These are phyloP conservation scores for Colletes latitarsis DNA, from an alignment of 1,140 invertebrate genomes.

Conservation along the genomic window DNA sequence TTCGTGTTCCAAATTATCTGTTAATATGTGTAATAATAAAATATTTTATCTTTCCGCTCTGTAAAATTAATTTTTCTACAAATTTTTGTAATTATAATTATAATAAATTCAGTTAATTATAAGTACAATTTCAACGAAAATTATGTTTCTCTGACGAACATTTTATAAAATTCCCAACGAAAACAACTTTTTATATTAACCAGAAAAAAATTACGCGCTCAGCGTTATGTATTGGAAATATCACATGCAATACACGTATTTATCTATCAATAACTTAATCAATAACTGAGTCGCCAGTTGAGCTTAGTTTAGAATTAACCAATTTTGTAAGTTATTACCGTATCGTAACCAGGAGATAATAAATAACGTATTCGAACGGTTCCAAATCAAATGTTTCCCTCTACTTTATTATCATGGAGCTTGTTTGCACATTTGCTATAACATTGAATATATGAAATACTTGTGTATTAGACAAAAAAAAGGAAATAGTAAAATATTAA, in stretches of 20 bases:
- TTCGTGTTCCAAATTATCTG: too few species aligned
- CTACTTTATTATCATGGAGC: not conserved
- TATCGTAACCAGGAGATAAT: not conserved
- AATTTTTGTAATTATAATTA: too few species aligned
- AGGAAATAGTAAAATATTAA: not conserved
- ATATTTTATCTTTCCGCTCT: too few species aligned
- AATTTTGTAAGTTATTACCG: slow-evolving; percentile 34
- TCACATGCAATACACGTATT: slow-evolving; percentile 9
- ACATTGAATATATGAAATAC: not conserved
- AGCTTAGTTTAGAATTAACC: slow-evolving; percentile 31
- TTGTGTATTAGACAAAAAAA: not conserved
- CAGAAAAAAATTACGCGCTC: slow-evolving; percentile 9
- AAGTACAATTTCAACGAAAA: not conserved
- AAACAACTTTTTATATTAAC: not conserved
- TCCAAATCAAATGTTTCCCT: not conserved
- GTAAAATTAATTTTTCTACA: too few species aligned
- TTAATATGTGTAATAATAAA: too few species aligned
- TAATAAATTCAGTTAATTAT: not conserved
- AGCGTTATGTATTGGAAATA: slow-evolving; percentile 28
- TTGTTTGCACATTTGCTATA: not conserved
- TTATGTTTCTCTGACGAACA: not conserved
- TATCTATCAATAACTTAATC: slow-evolving; percentile 43
- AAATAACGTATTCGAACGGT: not conserved
- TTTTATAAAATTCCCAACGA: not conserved
- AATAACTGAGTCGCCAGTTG: slow-evolving; percentile 28